phyloP scores from a whole-genome alignment of 2,113 vertebrate genomes.

The Cyanistes caeruleus region DNA sequence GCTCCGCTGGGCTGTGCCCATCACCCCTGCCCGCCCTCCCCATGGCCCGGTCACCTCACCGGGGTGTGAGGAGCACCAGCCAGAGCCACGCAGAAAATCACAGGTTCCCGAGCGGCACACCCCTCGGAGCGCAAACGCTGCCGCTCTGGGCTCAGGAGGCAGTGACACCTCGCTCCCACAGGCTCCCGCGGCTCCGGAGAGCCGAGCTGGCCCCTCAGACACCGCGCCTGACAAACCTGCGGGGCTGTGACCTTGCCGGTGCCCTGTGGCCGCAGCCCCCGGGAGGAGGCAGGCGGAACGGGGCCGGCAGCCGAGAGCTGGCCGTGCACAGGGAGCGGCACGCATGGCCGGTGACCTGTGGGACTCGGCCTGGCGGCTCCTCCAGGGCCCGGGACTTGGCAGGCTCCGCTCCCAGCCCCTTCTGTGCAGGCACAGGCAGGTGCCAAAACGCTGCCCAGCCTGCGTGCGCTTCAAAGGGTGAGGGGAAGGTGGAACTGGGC shows the following conservation, averaged over 20 bases:
- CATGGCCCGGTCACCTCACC: fast-evolving
- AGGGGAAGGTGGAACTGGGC: neutral
- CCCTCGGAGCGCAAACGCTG: fast-evolving
- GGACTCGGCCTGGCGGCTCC: slow-evolving; percentile 15
- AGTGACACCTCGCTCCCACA: neutral
- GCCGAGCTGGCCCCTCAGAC: neutral
- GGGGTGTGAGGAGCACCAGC: neutral
- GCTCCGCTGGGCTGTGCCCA: neutral
- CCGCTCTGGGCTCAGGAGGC: neutral
- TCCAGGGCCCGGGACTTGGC: neutral
- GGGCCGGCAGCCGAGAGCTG: neutral
- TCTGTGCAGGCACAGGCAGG: slow-evolving; percentile 1
- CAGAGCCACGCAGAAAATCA: neutral
- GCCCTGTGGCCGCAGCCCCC: neutral
- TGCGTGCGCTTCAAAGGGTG: neutral
- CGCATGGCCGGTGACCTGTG: slow-evolving; percentile 54
- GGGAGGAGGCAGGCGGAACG: fast-evolving
- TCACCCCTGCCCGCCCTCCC: neutral
- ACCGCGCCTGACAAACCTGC: neutral
- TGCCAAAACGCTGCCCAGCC: neutral
- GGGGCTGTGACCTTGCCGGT: neutral
- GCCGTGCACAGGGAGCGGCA: neutral
- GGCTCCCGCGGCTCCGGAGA: neutral
- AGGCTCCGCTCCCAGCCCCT: neutral
- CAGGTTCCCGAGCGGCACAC: neutral